phyloP scores from a whole-genome alignment of 2,797 vertebrate genomes.

The Microcaecilia unicolor region DNA sequence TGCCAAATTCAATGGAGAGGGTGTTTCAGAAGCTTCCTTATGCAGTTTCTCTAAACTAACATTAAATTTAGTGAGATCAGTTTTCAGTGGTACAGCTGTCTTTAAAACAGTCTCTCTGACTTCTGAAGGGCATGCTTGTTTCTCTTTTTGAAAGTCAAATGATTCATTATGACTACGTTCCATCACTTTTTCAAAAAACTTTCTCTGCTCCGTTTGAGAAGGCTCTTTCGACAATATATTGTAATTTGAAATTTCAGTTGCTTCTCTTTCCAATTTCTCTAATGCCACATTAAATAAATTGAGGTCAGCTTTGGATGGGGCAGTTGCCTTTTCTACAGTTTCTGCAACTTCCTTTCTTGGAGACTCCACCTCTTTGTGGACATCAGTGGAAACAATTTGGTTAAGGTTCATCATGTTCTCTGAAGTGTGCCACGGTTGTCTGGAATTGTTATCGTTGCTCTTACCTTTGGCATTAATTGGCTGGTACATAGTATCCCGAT shows the following conservation, averaged over 20 bases:
- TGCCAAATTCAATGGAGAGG: background rate
- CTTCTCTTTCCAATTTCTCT: conserved; percentile 25
- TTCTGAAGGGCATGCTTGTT: background rate
- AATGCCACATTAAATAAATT: conserved; percentile 4
- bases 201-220: conserved; percentile 11
- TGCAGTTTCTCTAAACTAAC: background rate
- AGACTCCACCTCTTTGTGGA: background rate
- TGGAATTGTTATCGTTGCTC: background rate
- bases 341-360: conserved; percentile 22
- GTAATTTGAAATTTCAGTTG: conserved; percentile 6
- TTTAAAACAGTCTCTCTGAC: conserved; percentile 17
- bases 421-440: background rate
- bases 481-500: background rate
- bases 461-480: conserved; percentile 13
- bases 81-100: background rate
- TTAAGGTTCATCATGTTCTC: background rate
- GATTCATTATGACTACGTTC: background rate
- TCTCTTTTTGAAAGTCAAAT: conserved; percentile 1
- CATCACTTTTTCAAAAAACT: conserved; percentile 10
- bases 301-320: conserved; percentile 5
- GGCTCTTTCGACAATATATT: conserved; percentile 15
- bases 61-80: conserved; percentile 1
- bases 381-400: background rate
- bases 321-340: conserved; percentile 6
- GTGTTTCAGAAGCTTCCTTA: background rate